Evolutionary conservation across 2,888 invertebrate genomes (phyloP).

Genomic region (Aspidapion aeneum): DNA sequence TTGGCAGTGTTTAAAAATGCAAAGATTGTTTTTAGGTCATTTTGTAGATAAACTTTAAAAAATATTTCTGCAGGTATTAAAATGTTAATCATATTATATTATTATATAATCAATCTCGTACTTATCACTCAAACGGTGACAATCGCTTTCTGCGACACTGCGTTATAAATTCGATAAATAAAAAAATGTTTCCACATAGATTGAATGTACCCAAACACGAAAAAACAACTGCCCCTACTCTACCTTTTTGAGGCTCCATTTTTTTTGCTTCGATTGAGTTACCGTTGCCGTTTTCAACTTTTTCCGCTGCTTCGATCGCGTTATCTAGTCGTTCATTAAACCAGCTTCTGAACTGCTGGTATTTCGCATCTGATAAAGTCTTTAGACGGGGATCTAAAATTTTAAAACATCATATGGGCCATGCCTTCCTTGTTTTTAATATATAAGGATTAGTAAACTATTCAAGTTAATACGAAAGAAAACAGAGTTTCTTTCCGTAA

Average conservation of each 20-base stretch:
- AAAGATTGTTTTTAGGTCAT: too few relatives aligned
- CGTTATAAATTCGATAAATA: too few relatives aligned
- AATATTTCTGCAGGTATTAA: too few relatives aligned
- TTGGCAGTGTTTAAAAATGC: too few relatives aligned
- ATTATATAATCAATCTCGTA: too few relatives aligned
- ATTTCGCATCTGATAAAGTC: conserved; percentile 66
- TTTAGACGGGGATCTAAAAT: conserved; percentile 74
- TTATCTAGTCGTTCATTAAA: conserved; percentile 79
- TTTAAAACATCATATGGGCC: not conserved
- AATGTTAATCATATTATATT: too few relatives aligned
- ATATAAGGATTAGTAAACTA: not conserved
- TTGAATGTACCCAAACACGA: conserved; percentile 25
- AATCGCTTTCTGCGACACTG: too few relatives aligned
- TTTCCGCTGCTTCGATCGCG: conserved; percentile 77
- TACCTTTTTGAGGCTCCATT: not conserved
- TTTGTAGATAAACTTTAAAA: too few relatives aligned
- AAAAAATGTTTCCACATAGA: too few relatives aligned
- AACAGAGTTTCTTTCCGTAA: too few relatives aligned
- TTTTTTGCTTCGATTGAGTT: not conserved
- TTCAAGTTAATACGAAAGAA: too few relatives aligned
- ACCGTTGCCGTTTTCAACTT: conserved; percentile 34
- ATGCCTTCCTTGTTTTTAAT: not conserved
- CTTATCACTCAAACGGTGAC: too few relatives aligned
- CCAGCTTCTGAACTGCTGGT: conserved; percentile 72
- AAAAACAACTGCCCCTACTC: not conserved